phyloP scores from a whole-genome alignment of 1,140 invertebrate species.

The Goniozus legneri region DNA sequence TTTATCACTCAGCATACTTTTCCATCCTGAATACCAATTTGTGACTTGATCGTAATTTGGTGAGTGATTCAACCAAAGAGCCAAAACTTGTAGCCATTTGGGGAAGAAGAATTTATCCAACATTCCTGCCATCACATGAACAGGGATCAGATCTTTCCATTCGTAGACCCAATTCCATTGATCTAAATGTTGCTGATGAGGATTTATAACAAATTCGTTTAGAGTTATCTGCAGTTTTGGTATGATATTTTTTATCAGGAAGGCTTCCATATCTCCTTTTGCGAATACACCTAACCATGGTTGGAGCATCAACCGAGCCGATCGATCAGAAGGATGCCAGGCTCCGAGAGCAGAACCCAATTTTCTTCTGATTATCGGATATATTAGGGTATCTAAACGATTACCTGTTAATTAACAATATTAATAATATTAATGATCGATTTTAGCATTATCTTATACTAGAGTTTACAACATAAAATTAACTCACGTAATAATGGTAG shows the following conservation, averaged over 20 bases:
- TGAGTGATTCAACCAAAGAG: constrained; percentile 76
- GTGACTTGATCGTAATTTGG: constrained; percentile 82
- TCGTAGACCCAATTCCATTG: constrained; percentile 84
- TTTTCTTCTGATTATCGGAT: constrained; percentile 91
- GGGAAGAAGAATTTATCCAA: constrained; percentile 86
- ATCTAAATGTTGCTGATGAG: constrained; percentile 76
- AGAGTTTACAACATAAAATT: background rate
- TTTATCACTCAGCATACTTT: constrained; percentile 69
- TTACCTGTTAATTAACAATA: constrained; percentile 41
- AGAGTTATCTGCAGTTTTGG: constrained; percentile 82
- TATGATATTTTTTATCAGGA: constrained; percentile 85
- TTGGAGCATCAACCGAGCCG: constrained; percentile 85
- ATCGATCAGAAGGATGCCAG: constrained; percentile 91
- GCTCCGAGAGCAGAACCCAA: constrained; percentile 79
- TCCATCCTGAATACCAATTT: constrained; percentile 88
- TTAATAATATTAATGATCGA: constrained; percentile 1
- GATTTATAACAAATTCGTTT: constrained; percentile 78
- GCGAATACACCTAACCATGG: constrained; percentile 90
- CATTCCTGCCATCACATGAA: constrained; percentile 66
- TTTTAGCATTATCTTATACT: background rate
- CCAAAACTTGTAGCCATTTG: constrained; percentile 78
- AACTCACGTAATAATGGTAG: constrained; percentile 67
- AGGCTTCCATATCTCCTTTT: constrained; percentile 76
- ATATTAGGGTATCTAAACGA: constrained; percentile 75
- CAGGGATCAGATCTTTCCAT: constrained; percentile 78